These are phyloP conservation scores for Brachirus orientalis DNA, from an alignment of 2,113 vertebrate genomes.

Conservation along the genomic window DNA sequence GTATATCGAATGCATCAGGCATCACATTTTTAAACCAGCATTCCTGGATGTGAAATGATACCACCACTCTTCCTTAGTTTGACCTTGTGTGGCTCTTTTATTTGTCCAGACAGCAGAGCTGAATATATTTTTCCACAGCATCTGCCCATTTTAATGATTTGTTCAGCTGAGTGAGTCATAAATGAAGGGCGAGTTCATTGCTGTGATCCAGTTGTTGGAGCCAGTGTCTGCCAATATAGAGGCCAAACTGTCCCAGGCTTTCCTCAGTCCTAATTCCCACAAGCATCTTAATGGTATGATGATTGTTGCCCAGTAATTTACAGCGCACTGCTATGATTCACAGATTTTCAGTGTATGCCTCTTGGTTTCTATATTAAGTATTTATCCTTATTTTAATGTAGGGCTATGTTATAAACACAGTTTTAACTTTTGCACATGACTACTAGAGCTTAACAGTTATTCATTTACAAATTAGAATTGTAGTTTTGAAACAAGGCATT, in stretches of 20 bases:
- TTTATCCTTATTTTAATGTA: background rate
- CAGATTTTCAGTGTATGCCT: background rate
- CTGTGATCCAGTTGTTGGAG: constrained; percentile 27
- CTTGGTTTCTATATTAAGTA: background rate
- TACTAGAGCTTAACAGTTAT: too few species aligned
- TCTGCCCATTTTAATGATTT: constrained; percentile 44
- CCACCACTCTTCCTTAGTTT: constrained; percentile 36
- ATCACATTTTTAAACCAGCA: constrained; percentile 20
- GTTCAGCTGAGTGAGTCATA: constrained; percentile 48
- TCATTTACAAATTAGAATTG: too few species aligned
- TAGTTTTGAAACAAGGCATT: too few species aligned
- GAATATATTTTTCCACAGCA: constrained; percentile 47
- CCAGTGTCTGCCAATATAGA: background rate
- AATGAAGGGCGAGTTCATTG: constrained; percentile 18
- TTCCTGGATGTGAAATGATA: constrained; percentile 18
- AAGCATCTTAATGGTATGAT: constrained; percentile 2
- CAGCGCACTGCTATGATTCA: background rate
- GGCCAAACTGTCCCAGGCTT: constrained; percentile 10
- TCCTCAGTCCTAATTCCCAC: background rate
- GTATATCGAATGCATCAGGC: constrained; percentile 12
- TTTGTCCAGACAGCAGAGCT: constrained; percentile 40
- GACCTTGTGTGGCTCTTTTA: constrained; percentile 31
- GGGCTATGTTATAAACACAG: background rate
- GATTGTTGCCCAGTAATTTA: background rate
- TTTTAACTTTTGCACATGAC: background rate